Evolutionary conservation across 30 jellyfish, hydroid and myxozoan species (phyloP).

Genomic region (Chironex yamaguchii): DNA sequence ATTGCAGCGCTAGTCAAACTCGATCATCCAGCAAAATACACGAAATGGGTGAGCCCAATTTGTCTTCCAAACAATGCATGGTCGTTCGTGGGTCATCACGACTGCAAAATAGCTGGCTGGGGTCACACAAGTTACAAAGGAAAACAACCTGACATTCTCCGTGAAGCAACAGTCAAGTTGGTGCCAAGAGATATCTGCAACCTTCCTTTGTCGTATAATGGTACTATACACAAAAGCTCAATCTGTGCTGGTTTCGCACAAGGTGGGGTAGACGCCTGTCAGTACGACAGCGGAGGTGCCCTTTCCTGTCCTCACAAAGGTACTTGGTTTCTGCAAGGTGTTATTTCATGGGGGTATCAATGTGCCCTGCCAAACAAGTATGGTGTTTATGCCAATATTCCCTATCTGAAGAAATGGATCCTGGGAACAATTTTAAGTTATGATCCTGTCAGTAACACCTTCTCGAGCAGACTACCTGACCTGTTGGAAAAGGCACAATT

Average conservation of each 20-base stretch:
- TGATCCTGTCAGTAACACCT: conserved; percentile 20
- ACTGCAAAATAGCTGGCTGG: conserved; percentile 92
- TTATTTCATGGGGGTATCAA: conserved; percentile 91
- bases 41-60: conserved; percentile 65
- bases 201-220: conserved; percentile 70
- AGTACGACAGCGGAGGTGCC: conserved; percentile 97
- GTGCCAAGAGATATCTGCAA: conserved; percentile 80
- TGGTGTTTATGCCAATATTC: conserved; percentile 87
- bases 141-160: conserved; percentile 66
- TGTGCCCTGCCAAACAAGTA: conserved; percentile 88
- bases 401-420: conserved; percentile 65
- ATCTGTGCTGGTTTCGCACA: conserved; percentile 91
- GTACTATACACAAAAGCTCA: conserved; percentile 75
- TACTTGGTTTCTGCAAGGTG: conserved; percentile 80
- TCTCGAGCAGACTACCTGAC: conserved; percentile 25
- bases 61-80: conserved; percentile 74
- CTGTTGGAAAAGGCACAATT: too few species aligned
- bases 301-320: conserved; percentile 77
- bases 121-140: conserved; percentile 85
- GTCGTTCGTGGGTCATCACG: conserved; percentile 31
- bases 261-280: conserved; percentile 96
- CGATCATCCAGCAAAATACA: conserved; percentile 1
- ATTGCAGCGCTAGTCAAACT: conserved; percentile 60
- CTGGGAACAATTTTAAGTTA: conserved; percentile 67
- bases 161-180: conserved; percentile 75